Conservation (phyloP, 1,140 invertebrate genomes). For the Trigoniulus corallinus region DNA sequence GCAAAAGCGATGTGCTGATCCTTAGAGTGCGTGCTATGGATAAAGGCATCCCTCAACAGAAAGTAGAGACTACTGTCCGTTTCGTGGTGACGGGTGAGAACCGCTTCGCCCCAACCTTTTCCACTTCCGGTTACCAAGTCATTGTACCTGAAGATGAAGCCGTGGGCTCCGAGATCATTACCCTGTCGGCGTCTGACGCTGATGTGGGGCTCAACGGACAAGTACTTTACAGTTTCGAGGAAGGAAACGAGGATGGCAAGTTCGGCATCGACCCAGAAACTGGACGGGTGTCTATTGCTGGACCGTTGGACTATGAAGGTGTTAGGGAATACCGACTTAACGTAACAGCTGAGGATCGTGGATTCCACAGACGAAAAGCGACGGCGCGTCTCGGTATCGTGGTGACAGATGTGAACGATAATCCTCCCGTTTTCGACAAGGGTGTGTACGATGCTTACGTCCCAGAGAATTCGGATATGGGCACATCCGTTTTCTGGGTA, state of each 20-base stretch:
- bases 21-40: slow-evolving; percentile 54
- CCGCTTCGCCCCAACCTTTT: slow-evolving; percentile 57
- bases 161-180: slow-evolving; percentile 63
- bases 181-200: slow-evolving; percentile 62
- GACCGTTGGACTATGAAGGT: slow-evolving; percentile 71
- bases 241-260: slow-evolving; percentile 52
- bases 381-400: slow-evolving; percentile 64
- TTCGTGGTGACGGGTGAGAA: slow-evolving; percentile 77
- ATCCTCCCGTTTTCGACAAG: slow-evolving; percentile 64
- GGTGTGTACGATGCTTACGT: slow-evolving; percentile 55
- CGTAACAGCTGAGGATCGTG: slow-evolving; percentile 69
- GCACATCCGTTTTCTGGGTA: slow-evolving; percentile 55
- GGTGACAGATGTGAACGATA: slow-evolving; percentile 81
- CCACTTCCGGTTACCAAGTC: slow-evolving; percentile 65
- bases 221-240: slow-evolving; percentile 63
- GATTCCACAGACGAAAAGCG: slow-evolving; percentile 53
- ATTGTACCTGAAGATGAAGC: slow-evolving; percentile 81
- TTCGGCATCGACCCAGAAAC: slow-evolving; percentile 59
- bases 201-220: slow-evolving; percentile 73
- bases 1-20: slow-evolving; percentile 34
- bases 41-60: slow-evolving; percentile 66
- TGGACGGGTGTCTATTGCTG: slow-evolving; percentile 59
- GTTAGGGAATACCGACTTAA: slow-evolving; percentile 67
- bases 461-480: slow-evolving; percentile 60
- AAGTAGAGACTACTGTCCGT: slow-evolving; percentile 48